Percentiles rank a stretch among this genome's conserved stretches.
Conservation (phyloP, 2,113 vertebrate genomes). For the Calyptommatus sinebrachiatus region DNA sequence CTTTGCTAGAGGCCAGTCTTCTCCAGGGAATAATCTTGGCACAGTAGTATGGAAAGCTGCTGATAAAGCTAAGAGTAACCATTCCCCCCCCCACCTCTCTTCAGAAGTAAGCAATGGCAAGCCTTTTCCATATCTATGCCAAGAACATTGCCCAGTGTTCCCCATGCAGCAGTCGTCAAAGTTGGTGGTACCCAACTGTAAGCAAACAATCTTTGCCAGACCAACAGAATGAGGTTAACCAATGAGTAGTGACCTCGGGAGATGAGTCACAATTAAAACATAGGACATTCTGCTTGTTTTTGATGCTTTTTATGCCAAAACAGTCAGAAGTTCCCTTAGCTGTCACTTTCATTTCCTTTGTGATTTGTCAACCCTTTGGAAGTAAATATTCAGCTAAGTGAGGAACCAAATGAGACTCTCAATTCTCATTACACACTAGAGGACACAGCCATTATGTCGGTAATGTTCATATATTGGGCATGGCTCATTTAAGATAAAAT, state of each 20-base stretch:
- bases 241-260: not conserved
- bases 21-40: too few relatives aligned
- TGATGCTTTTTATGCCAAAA: not conserved
- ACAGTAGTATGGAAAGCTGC: too few relatives aligned
- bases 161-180: too few relatives aligned
- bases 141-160: too few relatives aligned
- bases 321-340: not conserved
- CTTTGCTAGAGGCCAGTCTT: too few relatives aligned
- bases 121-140: too few relatives aligned
- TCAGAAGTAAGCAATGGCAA: too few relatives aligned
- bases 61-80: too few relatives aligned
- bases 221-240: not conserved
- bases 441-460: not conserved
- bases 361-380: conserved; percentile 19
- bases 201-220: not conserved
- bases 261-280: not conserved
- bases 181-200: not conserved
- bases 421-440: not conserved
- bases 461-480: not conserved
- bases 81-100: too few relatives aligned
- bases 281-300: not conserved
- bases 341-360: not conserved
- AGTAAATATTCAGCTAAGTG: conserved; percentile 14
- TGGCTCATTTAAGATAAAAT: not conserved
- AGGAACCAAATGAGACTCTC: not conserved